phyloP scores from a whole-genome alignment of 2,797 vertebrate genomes.

The Vespertilio murinus region DNA sequence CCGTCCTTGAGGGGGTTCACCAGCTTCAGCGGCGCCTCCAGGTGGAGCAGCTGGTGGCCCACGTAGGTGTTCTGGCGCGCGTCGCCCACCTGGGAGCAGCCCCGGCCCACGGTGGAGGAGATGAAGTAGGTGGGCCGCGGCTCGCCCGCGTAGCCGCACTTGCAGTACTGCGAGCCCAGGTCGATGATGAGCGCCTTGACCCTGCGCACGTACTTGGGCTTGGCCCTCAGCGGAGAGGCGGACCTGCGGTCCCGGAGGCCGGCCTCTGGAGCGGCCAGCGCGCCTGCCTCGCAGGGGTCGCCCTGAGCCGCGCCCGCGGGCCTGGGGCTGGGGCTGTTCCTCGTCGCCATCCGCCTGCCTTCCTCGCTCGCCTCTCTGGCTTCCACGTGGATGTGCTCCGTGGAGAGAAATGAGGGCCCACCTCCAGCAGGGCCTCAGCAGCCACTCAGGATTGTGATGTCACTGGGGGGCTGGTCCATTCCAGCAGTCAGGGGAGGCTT shows the following conservation, averaged over 20 bases:
- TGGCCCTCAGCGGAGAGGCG: conserved; percentile 26
- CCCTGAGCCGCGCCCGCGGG: conserved; percentile 61
- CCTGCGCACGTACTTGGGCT: conserved; percentile 61
- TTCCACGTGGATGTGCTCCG: conserved; percentile 41
- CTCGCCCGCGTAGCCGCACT: conserved; percentile 74
- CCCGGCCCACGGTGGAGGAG: conserved; percentile 73
- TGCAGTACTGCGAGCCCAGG: conserved; percentile 79
- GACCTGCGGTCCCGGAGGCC: not conserved
- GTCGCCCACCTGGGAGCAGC: not conserved
- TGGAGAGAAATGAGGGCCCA: not conserved
- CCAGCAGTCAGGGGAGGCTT: not conserved
- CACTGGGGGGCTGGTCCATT: conserved; percentile 47
- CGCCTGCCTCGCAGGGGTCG: conserved; percentile 49
- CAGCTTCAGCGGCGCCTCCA: conserved; percentile 58
- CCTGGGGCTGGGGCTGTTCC: conserved; percentile 48
- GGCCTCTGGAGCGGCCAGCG: not conserved
- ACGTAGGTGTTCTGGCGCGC: conserved; percentile 70
- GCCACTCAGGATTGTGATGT: conserved; percentile 63
- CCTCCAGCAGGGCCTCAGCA: not conserved
- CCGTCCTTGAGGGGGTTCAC: conserved; percentile 72
- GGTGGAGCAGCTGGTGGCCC: conserved; percentile 69
- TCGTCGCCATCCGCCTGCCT: conserved; percentile 59
- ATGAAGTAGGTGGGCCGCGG: conserved; percentile 76
- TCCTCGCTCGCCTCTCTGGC: conserved; percentile 38
- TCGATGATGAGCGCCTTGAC: conserved; percentile 77